phyloP scores from a whole-genome alignment of 2,888 invertebrate species.

The Cephus pulcher region DNA sequence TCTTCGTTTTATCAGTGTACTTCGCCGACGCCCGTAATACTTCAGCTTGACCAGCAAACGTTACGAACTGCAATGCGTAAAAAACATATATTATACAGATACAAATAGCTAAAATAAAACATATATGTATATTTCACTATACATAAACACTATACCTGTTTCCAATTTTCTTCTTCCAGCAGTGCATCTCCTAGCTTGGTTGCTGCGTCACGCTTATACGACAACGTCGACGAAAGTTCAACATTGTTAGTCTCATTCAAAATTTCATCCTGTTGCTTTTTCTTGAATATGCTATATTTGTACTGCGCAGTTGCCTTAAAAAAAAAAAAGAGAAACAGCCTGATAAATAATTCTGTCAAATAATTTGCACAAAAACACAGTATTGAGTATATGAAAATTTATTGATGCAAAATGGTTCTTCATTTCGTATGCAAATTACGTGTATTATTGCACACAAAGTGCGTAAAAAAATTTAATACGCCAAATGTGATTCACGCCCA shows the following conservation, averaged over 20 bases:
- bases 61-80: constrained; percentile 39
- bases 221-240: constrained; percentile 21
- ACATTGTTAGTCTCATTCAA: constrained; percentile 22
- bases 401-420: background rate
- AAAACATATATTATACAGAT: background rate
- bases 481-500: background rate
- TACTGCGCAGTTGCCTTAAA: constrained; percentile 45
- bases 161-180: constrained; percentile 39
- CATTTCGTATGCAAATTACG: background rate
- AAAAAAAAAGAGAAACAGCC: constrained; percentile 10
- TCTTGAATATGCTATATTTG: constrained; percentile 42
- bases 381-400: background rate
- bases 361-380: background rate
- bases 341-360: background rate
- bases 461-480: background rate
- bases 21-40: constrained; percentile 31
- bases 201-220: constrained; percentile 45
- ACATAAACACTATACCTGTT: constrained; percentile 32
- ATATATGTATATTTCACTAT: background rate
- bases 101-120: background rate
- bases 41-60: constrained; percentile 44
- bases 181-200: constrained; percentile 51
- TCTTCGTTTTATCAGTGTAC: constrained; percentile 25
- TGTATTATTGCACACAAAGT: background rate
- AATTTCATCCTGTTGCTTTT: constrained; percentile 31